A percentile compares a stretch with the other conserved stretches of the same genome.
Evolutionary conservation across 2,113 vertebrate species (phyloP).

Genomic region (Thamnophis sirtalis): DNA sequence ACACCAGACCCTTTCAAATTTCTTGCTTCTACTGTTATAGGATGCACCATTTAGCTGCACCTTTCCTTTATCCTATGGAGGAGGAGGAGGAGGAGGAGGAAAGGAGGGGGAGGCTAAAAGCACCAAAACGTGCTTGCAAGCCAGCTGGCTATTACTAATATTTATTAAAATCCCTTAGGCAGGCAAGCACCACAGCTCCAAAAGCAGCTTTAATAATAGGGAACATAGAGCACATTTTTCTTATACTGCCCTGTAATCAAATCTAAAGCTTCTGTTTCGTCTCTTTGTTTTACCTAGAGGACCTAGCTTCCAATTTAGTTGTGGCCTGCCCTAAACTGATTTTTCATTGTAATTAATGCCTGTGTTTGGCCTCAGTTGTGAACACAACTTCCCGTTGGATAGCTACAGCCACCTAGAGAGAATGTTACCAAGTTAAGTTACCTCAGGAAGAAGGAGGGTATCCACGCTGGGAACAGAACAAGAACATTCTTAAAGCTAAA

Average conservation of each 20-base stretch:
- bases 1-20: conserved; percentile 23
- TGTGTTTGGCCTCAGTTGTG: conserved; percentile 77
- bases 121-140: conserved; percentile 56
- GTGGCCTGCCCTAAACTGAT: conserved; percentile 82
- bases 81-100: neutral
- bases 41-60: conserved; percentile 47
- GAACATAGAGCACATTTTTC: conserved; percentile 81
- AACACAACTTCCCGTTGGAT: conserved; percentile 79
- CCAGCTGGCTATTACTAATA: conserved; percentile 79
- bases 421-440: conserved; percentile 67
- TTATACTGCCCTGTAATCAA: conserved; percentile 83
- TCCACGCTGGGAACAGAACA: neutral
- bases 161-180: conserved; percentile 85
- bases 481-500: conserved; percentile 58
- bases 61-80: neutral
- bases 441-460: neutral
- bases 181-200: conserved; percentile 68
- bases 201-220: conserved; percentile 83
- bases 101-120: neutral
- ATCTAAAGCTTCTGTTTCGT: conserved; percentile 79
- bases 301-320: conserved; percentile 81
- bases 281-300: conserved; percentile 85
- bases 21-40: conserved; percentile 51
- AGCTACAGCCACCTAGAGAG: conserved; percentile 72
- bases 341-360: conserved; percentile 89